Percentiles rank a stretch among this genome's conserved stretches.
phyloP scores from a whole-genome alignment of 1,140 invertebrate species.

The Drosophila nigromelanica region DNA sequence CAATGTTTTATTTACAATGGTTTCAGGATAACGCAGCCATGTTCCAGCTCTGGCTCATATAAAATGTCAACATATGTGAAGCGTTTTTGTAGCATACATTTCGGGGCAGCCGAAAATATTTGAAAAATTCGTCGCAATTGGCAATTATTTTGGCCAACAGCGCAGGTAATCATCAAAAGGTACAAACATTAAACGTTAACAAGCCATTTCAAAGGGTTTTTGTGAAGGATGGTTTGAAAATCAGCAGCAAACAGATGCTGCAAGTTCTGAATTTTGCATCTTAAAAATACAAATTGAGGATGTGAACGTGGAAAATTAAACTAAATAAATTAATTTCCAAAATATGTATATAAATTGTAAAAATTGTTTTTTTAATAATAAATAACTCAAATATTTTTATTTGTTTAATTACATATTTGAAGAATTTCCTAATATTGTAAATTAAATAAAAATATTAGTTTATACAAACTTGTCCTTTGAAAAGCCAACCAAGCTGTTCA shows the following conservation, averaged over 20 bases:
- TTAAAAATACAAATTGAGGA: too few relatives aligned
- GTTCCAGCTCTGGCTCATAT: slow-evolving; percentile 12
- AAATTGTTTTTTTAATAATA: neutral
- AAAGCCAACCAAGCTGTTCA: neutral
- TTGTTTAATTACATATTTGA: too few relatives aligned
- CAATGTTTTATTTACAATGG: slow-evolving; percentile 48
- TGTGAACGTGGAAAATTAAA: too few relatives aligned
- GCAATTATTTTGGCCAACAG: slow-evolving; percentile 22
- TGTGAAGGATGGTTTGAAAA: too few relatives aligned
- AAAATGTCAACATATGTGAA: slow-evolving; percentile 40
- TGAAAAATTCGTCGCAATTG: slow-evolving; percentile 17
- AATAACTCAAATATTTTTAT: neutral
- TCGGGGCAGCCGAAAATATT: slow-evolving; percentile 11
- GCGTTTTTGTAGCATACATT: neutral
- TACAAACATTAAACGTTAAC: slow-evolving; percentile 29
- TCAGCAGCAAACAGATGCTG: neutral
- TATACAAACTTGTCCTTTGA: too few relatives aligned
- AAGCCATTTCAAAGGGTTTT: slow-evolving; percentile 13
- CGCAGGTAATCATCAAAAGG: slow-evolving; percentile 27
- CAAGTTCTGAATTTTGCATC: neutral
- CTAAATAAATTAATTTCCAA: neutral
- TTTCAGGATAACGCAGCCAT: neutral
- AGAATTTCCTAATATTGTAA: too few relatives aligned
- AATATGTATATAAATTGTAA: neutral
- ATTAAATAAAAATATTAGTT: too few relatives aligned